phyloP scores from a whole-genome alignment of 2,888 invertebrate genomes.

The Leptarthrus brevirostris region DNA sequence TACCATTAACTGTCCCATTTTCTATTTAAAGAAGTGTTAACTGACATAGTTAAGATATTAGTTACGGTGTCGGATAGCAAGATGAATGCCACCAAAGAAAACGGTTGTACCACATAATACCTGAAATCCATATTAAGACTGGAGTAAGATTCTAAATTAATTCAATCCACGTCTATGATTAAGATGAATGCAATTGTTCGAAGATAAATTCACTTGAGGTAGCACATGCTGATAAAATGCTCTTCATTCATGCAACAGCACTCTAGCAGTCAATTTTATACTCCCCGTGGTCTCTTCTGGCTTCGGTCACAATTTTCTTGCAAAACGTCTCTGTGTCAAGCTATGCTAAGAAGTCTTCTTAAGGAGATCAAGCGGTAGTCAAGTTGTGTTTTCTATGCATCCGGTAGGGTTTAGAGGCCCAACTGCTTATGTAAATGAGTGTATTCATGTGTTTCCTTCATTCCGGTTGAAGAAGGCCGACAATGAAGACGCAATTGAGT shows the following conservation, averaged over 20 bases:
- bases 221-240: not conserved
- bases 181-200: slow-evolving; percentile 32
- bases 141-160: slow-evolving; percentile 6
- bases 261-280: not conserved
- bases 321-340: not conserved
- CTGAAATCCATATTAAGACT: not conserved
- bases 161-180: slow-evolving; percentile 30
- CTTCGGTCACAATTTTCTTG: slow-evolving; percentile 2
- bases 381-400: slow-evolving; percentile 28
- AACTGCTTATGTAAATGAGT: slow-evolving; percentile 24
- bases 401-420: slow-evolving; percentile 25
- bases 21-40: too few species aligned
- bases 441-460: not conserved
- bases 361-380: slow-evolving; percentile 5
- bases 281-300: not conserved
- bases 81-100: not conserved
- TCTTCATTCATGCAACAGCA: slow-evolving; percentile 16
- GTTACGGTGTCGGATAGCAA: not conserved
- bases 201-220: slow-evolving; percentile 4
- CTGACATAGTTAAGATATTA: not conserved
- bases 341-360: slow-evolving; percentile 17
- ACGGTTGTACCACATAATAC: not conserved
- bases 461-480: not conserved
- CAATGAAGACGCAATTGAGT: not conserved
- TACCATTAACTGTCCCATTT: too few species aligned